phyloP scores from a whole-genome alignment of 1,140 invertebrate species.

The Eubasilissa regina region DNA sequence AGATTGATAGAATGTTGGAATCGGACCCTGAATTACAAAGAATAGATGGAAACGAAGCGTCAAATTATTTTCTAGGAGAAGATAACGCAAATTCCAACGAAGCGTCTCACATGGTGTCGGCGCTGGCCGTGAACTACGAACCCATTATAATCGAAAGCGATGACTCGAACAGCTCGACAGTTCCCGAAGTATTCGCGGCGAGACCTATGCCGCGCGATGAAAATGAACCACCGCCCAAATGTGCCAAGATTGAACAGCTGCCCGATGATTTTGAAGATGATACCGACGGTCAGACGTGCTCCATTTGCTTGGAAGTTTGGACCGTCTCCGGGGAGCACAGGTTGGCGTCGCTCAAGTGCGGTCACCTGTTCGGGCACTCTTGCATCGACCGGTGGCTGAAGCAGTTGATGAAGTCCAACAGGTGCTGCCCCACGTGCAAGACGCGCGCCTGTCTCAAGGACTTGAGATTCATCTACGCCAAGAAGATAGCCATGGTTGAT shows the following conservation, averaged over 20 bases:
- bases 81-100: neutral
- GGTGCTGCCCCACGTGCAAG: constrained; percentile 91
- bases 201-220: neutral
- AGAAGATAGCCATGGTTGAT: constrained; percentile 70
- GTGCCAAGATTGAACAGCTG: constrained; percentile 32
- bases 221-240: neutral
- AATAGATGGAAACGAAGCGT: no score
- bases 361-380: constrained; percentile 89
- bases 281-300: constrained; percentile 81
- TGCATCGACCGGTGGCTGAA: constrained; percentile 89
- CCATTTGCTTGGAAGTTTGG: constrained; percentile 92
- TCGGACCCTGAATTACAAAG: neutral
- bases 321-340: constrained; percentile 89
- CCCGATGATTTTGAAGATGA: constrained; percentile 65
- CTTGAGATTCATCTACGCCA: constrained; percentile 78
- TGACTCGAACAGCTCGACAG: constrained; percentile 5
- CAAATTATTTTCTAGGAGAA: no score
- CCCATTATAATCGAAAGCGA: constrained; percentile 23
- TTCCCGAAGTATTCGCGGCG: neutral
- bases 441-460: constrained; percentile 81
- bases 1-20: neutral
- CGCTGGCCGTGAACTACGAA: neutral
- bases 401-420: constrained; percentile 65
- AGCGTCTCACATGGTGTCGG: neutral
- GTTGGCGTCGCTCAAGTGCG: constrained; percentile 87